Conservation (phyloP, 2,888 invertebrate species). For the Blomia tropicalis region DNA sequence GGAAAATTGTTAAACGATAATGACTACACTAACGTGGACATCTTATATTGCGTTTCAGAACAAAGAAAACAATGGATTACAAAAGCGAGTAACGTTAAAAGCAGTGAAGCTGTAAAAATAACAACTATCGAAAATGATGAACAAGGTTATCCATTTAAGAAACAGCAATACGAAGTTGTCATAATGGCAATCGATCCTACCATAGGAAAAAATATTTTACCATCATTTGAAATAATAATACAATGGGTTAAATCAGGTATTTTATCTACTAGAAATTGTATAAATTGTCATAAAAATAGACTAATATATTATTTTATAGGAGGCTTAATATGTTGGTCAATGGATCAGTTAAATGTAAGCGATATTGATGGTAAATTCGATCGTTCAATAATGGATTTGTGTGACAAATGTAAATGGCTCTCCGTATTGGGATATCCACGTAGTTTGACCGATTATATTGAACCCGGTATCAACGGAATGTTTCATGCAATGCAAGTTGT, state of each 20-base stretch:
- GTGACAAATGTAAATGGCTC: constrained; percentile 10
- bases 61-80: too few relatives aligned
- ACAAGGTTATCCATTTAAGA: constrained; percentile 11
- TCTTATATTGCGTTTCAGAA: too few relatives aligned
- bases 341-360: not conserved
- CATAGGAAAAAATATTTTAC: constrained; percentile 19
- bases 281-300: too few relatives aligned
- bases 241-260: constrained; percentile 19
- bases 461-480: not conserved
- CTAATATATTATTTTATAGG: too few relatives aligned
- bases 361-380: constrained; percentile 18
- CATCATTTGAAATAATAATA: constrained; percentile 13
- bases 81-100: constrained; percentile 18
- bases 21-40: constrained; percentile 23
- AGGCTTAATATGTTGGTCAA: constrained; percentile 17
- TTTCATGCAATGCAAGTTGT: constrained; percentile 22
- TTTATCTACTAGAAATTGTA: not conserved
- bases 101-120: constrained; percentile 7
- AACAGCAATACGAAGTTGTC: constrained; percentile 11
- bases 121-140: constrained; percentile 4
- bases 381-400: not conserved
- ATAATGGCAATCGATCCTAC: constrained; percentile 22
- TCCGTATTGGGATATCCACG: constrained; percentile 15
- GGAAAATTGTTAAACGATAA: not conserved
- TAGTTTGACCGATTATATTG: constrained; percentile 1